Percentiles rank a stretch among this genome's conserved stretches.
phyloP scores from a whole-genome alignment of 1,140 invertebrate genomes.

The Aphelinus atriplicis region DNA sequence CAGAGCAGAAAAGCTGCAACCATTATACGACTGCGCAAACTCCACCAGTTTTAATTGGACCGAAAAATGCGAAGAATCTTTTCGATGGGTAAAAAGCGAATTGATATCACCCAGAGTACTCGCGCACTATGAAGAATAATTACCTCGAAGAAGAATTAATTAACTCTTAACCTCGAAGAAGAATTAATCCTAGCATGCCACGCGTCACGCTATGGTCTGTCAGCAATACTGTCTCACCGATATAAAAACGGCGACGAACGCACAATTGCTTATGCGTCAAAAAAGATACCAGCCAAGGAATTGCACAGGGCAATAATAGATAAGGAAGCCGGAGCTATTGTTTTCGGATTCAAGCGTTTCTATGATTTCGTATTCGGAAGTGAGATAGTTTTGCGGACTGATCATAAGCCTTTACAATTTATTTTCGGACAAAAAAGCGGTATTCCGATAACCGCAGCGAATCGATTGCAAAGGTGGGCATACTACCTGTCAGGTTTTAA shows the following conservation, averaged over 20 bases:
- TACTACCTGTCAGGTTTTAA: no score
- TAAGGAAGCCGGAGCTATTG: slow-evolving; percentile 11
- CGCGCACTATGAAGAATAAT: slow-evolving; percentile 39
- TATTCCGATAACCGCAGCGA: slow-evolving; percentile 32
- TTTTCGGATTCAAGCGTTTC: slow-evolving; percentile 49
- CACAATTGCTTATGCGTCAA: slow-evolving; percentile 23
- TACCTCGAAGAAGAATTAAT: slow-evolving; percentile 36
- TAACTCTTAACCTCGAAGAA: background rate
- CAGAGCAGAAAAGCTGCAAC: slow-evolving; percentile 23
- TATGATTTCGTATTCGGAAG: slow-evolving; percentile 61
- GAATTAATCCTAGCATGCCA: slow-evolving; percentile 54
- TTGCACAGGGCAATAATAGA: slow-evolving; percentile 4
- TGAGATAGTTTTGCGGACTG: slow-evolving; percentile 54
- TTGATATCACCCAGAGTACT: slow-evolving; percentile 46
- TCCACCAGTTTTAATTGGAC: slow-evolving; percentile 18
- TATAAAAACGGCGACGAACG: slow-evolving; percentile 41
- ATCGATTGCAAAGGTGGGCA: background rate
- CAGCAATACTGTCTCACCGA: slow-evolving; percentile 52
- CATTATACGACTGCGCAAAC: slow-evolving; percentile 36
- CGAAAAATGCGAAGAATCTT: slow-evolving; percentile 30
- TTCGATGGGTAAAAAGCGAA: slow-evolving; percentile 40
- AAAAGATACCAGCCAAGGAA: slow-evolving; percentile 21
- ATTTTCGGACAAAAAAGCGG: slow-evolving; percentile 31
- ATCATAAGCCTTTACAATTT: slow-evolving; percentile 55
- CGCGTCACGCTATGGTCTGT: slow-evolving; percentile 55